phyloP scores from a whole-genome alignment of 2,888 invertebrate species.

The Ichneumon xanthorius region DNA sequence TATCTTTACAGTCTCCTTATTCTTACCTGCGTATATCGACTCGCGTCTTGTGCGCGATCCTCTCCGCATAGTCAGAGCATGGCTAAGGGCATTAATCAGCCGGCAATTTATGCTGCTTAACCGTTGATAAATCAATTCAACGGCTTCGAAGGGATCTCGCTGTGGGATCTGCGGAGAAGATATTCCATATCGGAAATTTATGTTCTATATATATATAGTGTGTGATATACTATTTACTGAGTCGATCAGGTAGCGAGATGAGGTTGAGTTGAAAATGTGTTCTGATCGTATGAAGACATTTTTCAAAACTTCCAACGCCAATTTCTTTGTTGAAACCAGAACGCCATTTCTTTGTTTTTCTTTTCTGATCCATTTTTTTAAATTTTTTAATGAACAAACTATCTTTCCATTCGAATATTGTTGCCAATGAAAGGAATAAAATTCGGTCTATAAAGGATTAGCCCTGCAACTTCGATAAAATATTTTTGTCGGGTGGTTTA shows the following conservation, averaged over 20 bases:
- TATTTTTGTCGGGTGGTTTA: background rate
- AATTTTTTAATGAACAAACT: background rate
- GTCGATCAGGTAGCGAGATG: background rate
- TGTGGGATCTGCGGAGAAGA: conserved; percentile 36
- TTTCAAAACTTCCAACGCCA: background rate
- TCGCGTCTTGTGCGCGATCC: conserved; percentile 44
- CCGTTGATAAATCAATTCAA: conserved; percentile 79
- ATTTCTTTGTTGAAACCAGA: background rate
- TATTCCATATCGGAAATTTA: conserved; percentile 44
- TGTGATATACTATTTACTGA: background rate
- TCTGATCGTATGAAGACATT: background rate
- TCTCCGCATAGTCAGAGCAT: conserved; percentile 38
- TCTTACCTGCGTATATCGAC: conserved; percentile 7
- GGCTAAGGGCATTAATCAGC: conserved; percentile 75
- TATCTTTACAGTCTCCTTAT: conserved; percentile 29
- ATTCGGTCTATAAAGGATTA: background rate
- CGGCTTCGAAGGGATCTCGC: conserved; percentile 64
- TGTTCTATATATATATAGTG: background rate
- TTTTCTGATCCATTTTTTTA: background rate
- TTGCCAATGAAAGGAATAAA: background rate
- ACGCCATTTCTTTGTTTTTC: too few relatives aligned
- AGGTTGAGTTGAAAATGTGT: background rate
- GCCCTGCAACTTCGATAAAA: background rate
- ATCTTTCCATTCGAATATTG: background rate
- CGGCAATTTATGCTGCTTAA: conserved; percentile 77